Base-by-base conservation (phyloP, 2,113 vertebrate species). In the Salvator merianae region DNA sequence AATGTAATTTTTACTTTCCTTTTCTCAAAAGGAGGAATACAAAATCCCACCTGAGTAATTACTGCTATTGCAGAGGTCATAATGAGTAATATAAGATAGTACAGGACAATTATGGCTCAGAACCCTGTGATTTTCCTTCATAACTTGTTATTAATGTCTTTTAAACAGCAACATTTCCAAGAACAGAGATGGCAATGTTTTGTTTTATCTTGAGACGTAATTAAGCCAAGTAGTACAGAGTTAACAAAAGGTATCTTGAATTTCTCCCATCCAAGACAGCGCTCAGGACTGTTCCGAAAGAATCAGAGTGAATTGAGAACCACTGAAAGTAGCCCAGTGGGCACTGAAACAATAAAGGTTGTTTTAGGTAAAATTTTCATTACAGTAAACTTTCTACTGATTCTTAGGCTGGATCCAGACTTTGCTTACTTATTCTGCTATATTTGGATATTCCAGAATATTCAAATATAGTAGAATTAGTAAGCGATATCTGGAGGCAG, bases 81-180 rank as follows among this genome's bases (percentile, higher is more conserved):
- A 87, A 34, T 59, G 62, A 77, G 77, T 59, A 59, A 59, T 59
- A 36, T 50, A 80, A 93, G 91, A 94, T 94, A 59, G 55, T 91
- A 91, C 20, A 91, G 92, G 93, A 88, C 91, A 90, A 86, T 86
- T 90, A 66, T 3, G 89, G 83, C 83, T 77, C 83, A 66, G 84
- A 38, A 9, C 80, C 87, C 81, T 71, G 86, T 71, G 90, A 71
- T 83, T 91, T 55, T 30, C 28, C 85, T 74, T 71, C 84, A 89
- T 92, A 90, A 90, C 83, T 38, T 43, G 79, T 84, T 38, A 90
- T 16, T 34, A 79, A 77, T 59, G 28, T 40, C 79, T 88, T 63
- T 3, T 79, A 30, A 91, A 83, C 2, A 22, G 2, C 63, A 71
- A 83, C 34, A 71, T 38, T 72, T 73, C 63, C 28, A 5, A 24